Conservation (phyloP, 2,113 vertebrate genomes). For the Excalfactoria chinensis region DNA sequence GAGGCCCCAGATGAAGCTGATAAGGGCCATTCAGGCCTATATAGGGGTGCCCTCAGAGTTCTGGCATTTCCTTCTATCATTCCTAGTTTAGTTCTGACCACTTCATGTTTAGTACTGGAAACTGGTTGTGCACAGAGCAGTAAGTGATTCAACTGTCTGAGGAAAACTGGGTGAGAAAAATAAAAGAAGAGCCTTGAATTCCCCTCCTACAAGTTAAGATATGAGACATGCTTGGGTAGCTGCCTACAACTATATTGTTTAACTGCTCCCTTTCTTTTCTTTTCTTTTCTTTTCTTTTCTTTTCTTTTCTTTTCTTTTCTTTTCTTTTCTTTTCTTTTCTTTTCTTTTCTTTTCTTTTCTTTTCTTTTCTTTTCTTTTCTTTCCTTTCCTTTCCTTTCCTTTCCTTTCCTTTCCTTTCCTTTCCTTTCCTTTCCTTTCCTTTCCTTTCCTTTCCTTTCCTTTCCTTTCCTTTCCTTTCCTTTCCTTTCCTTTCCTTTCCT, state of each 20-base stretch:
- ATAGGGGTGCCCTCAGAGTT: neutral
- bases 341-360: too few species aligned
- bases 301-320: too few species aligned
- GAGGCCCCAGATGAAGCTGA: neutral
- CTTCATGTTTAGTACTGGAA: neutral
- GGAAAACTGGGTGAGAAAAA: neutral
- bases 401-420: too few species aligned
- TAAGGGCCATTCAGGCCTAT: neutral
- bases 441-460: too few species aligned
- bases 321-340: too few species aligned
- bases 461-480: too few species aligned
- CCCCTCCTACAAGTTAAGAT: neutral
- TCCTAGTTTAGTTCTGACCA: neutral
- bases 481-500: too few species aligned
- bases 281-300: too few species aligned
- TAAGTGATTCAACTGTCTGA: neutral
- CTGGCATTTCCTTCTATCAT: neutral
- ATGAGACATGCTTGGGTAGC: neutral
- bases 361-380: too few species aligned
- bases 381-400: too few species aligned
- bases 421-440: too few species aligned
- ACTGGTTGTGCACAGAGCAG: too few species aligned
- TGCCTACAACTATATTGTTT: neutral
- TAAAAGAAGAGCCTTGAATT: neutral
- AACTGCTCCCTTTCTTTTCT: neutral